A percentile compares a stretch with the other conserved stretches of the same genome.
Conservation (phyloP, 2,888 invertebrate genomes). For the Laothoe populi region DNA sequence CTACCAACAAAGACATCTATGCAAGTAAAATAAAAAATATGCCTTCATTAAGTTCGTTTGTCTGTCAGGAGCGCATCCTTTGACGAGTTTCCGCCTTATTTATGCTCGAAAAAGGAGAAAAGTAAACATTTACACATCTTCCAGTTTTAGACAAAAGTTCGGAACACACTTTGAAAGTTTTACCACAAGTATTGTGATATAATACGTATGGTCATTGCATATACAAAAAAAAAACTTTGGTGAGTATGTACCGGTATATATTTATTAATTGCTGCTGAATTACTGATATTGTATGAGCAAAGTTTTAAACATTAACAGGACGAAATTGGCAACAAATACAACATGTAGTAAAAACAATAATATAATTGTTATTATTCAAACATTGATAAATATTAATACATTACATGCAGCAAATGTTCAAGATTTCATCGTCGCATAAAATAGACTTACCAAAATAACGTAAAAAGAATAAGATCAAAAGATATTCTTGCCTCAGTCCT, state of each 20-base stretch:
- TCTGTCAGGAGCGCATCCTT: constrained; percentile 28
- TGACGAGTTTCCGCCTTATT: constrained; percentile 22
- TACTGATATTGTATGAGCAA: no score
- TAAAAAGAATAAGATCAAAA: constrained; percentile 12
- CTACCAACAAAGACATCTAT: constrained; percentile 1
- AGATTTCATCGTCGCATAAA: not conserved
- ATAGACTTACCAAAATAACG: constrained; percentile 16
- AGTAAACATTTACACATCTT: constrained; percentile 13
- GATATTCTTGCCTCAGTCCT: constrained; percentile 1
- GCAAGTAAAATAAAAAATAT: constrained; percentile 9
- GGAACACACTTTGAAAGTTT: not conserved
- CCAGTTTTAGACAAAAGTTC: constrained; percentile 21
- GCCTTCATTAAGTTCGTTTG: constrained; percentile 26
- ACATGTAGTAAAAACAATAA: no score
- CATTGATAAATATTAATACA: not conserved
- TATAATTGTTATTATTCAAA: not conserved
- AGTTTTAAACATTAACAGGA: no score
- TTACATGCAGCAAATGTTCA: not conserved
- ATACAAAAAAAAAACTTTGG: no score
- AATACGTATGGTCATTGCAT: not conserved
- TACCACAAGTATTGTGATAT: not conserved
- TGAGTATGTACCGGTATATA: no score
- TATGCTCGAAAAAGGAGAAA: constrained; percentile 23
- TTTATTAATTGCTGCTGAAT: no score
- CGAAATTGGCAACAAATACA: no score